Evolutionary conservation across 2,888 invertebrate species (phyloP), one percentile per base, ranked within the genome.

Genomic region (Corythucha ciliata): DNA sequence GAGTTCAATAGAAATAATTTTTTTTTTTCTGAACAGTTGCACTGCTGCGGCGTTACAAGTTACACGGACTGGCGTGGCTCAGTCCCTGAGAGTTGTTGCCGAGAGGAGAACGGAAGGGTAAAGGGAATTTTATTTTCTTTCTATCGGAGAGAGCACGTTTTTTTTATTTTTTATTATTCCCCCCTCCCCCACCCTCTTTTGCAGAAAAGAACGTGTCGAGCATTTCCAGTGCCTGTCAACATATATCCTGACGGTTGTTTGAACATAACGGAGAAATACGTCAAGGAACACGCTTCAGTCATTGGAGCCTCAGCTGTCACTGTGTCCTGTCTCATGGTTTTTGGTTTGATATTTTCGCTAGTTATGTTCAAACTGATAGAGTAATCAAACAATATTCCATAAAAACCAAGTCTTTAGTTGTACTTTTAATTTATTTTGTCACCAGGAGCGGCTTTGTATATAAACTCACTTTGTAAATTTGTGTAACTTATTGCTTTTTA

Each of bases 321-420:
- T 21, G 83, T 90, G 26, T 86, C 91, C n/a, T 74, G 82, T 58
- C 70, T 90, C 27, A 84, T 90, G 87, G 90, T 88, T 70, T 74
- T 90, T 66, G 89, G 87, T 51, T 78, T 90, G 74, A 76, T 87
- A 64, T 82, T 90, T 66, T 83, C 90, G 2, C 86, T 86, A 67
- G 80, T 81, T 52, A 74, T 90, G 61, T 90, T 89, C 69, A 81
- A 83, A 67, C 80, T 87, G 75, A 89, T 91, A 66, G 79, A 57
- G 53, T 55, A 47, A 53, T 48, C 18, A 29, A 18, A n/a, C n/a
- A n/a, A n/a, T n/a, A n/a, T n/a, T n/a, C n/a, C n/a, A n/a, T n/a
- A n/a, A n/a, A n/a, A n/a, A n/a, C n/a, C n/a, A n/a, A n/a, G n/a
- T n/a, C n/a, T n/a, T n/a, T n/a, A n/a, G n/a, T n/a, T n/a, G n/a